Percentiles rank a stretch among this genome's conserved stretches.
phyloP scores from a whole-genome alignment of 2,113 vertebrate species.

The Ceuthmochares aereus region DNA sequence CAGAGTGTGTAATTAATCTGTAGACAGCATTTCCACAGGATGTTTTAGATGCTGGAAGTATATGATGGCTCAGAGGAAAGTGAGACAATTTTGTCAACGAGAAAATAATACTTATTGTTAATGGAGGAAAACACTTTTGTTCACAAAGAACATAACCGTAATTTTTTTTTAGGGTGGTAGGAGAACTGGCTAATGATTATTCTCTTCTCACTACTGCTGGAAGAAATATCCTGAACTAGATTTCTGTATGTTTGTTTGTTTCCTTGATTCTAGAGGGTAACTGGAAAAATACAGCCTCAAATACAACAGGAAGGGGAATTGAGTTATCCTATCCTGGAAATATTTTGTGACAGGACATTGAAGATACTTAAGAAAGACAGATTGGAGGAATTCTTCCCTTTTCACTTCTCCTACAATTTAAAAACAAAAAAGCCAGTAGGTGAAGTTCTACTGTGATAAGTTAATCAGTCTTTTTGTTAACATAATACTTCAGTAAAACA shows the following conservation, averaged over 20 bases:
- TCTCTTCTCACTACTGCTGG: background rate
- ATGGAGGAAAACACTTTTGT: background rate
- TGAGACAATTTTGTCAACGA: background rate
- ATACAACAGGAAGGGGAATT: background rate
- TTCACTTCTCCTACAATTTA: background rate
- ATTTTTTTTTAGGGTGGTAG: background rate
- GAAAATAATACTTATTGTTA: background rate
- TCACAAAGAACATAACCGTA: background rate
- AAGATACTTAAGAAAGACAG: background rate
- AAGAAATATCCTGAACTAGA: background rate
- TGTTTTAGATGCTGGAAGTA: background rate
- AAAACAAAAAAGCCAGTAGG: background rate
- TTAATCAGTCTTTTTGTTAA: background rate
- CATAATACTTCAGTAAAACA: background rate
- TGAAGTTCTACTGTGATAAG: background rate
- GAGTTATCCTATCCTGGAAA: background rate
- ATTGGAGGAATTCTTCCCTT: background rate
- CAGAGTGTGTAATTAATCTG: background rate
- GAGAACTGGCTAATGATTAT: background rate
- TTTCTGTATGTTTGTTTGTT: background rate
- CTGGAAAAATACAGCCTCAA: background rate
- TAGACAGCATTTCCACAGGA: background rate
- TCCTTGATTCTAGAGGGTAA: background rate
- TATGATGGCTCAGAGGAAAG: background rate
- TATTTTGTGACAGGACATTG: background rate